These are phyloP conservation scores for Oxyura jamaicensis DNA, from an alignment of 2,113 vertebrate species.

Conservation along the genomic window DNA sequence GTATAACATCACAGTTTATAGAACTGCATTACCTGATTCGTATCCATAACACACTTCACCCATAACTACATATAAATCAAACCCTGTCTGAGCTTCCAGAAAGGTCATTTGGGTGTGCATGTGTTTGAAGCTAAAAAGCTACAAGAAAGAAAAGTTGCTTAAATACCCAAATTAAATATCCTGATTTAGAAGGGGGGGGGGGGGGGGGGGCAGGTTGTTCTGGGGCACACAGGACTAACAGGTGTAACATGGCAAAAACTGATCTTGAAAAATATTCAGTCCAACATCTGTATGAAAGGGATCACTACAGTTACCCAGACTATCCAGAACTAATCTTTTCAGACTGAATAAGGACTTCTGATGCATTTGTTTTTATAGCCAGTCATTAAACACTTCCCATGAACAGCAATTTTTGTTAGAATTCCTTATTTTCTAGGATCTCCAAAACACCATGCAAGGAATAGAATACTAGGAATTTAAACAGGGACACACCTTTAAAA, in stretches of 20 bases:
- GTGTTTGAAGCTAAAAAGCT: too few species aligned
- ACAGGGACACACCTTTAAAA: not conserved
- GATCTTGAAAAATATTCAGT: not conserved
- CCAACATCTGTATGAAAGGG: not conserved
- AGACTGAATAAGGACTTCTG: not conserved
- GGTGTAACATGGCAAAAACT: not conserved
- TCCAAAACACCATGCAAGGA: not conserved
- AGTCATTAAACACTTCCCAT: not conserved
- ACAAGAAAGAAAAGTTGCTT: not conserved
- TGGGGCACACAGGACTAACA: not conserved
- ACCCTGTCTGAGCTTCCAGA: not conserved
- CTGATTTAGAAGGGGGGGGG: too few species aligned
- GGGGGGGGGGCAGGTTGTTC: too few species aligned
- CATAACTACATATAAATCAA: not conserved
- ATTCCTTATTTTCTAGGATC: not conserved
- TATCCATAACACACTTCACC: not conserved
- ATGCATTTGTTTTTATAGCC: not conserved
- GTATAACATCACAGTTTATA: not conserved
- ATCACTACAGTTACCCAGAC: not conserved
- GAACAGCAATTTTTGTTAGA: not conserved
- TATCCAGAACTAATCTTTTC: not conserved
- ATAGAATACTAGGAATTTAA: not conserved
- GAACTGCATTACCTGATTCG: not conserved
- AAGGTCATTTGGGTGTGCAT: not conserved
- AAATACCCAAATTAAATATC: not conserved